Conservation (phyloP, 2,797 vertebrate genomes). For the Leuciscus waleckii region DNA sequence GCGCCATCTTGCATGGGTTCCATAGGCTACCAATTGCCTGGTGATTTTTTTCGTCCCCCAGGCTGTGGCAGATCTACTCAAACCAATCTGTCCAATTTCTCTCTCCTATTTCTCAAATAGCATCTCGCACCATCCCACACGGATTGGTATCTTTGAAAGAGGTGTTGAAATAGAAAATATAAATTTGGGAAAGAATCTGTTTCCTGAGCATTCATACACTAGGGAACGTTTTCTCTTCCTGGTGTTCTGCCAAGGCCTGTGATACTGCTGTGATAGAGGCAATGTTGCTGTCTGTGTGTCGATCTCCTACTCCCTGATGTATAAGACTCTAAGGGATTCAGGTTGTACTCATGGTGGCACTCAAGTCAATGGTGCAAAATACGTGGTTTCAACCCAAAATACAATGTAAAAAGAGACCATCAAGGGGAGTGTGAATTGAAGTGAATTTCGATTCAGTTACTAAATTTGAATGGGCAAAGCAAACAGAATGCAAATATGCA, state of each 20-base stretch:
- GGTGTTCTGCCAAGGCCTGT: neutral
- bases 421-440: neutral
- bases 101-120: conserved; percentile 31
- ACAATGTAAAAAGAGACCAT: neutral
- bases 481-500: neutral
- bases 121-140: conserved; percentile 20
- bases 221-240: neutral
- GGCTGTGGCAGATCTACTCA: conserved; percentile 32
- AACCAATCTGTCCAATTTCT: conserved; percentile 14
- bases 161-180: conserved; percentile 33
- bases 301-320: conserved; percentile 55
- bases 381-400: neutral
- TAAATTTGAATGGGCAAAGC: conserved; percentile 4
- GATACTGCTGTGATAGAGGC: conserved; percentile 21
- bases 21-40: conserved; percentile 20
- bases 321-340: conserved; percentile 5
- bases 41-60: neutral
- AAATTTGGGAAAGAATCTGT: conserved; percentile 33
- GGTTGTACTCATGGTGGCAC: neutral
- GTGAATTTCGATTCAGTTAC: too few species aligned
- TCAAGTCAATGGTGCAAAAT: neutral
- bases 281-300: conserved; percentile 20
- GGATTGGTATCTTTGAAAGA: conserved; percentile 12
- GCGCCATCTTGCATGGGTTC: conserved; percentile 26
- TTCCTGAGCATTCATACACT: conserved; percentile 16